These are phyloP conservation scores for Vanessa tameamea DNA, from an alignment of 1,140 invertebrate genomes.

Conservation along the genomic window DNA sequence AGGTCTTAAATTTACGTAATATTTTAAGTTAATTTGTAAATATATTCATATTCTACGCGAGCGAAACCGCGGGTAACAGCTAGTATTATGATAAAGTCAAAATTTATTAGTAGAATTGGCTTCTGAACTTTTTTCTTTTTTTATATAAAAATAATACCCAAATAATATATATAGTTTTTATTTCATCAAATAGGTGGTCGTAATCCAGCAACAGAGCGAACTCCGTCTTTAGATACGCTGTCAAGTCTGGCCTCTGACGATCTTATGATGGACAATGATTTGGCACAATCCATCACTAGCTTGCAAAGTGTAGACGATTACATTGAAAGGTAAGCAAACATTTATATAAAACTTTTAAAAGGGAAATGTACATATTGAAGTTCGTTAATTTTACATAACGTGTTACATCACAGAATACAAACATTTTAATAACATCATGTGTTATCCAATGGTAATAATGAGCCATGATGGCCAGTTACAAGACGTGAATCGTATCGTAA, in stretches of 20 bases:
- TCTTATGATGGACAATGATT: constrained; percentile 91
- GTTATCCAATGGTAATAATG: no score
- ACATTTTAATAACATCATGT: no score
- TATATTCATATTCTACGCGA: no score
- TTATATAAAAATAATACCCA: neutral
- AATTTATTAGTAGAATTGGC: no score
- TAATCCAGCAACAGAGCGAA: constrained; percentile 76
- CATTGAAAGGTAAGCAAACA: constrained; percentile 82
- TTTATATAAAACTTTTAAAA: neutral
- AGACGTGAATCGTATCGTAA: no score
- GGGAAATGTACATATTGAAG: neutral
- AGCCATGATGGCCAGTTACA: no score
- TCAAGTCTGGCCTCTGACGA: constrained; percentile 91
- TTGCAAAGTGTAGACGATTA: constrained; percentile 87
- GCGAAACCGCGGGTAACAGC: no score
- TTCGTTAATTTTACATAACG: neutral
- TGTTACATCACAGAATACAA: no score
- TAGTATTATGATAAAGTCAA: no score
- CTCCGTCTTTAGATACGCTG: constrained; percentile 87
- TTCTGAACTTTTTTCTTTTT: no score
- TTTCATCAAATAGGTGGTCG: constrained; percentile 35
- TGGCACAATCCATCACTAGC: constrained; percentile 81
- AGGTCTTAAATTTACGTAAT: no score
- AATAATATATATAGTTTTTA: neutral
- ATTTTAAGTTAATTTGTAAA: no score